Conservation (phyloP, 2,113 vertebrate genomes). For the Myotis davidii region DNA sequence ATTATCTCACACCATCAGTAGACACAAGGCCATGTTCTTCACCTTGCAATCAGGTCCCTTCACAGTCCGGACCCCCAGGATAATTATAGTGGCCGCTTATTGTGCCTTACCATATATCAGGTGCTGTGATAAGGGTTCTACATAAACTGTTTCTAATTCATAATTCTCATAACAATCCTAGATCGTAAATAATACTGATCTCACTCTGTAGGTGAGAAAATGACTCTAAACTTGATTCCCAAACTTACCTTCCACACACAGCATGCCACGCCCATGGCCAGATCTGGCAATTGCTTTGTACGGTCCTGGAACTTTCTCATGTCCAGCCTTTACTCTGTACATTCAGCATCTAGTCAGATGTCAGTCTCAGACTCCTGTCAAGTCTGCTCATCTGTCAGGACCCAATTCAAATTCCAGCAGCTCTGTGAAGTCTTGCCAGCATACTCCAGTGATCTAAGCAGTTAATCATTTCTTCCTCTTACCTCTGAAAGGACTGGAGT, state of each 20-base stretch:
- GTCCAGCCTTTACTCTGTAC: not conserved
- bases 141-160: not conserved
- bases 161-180: not conserved
- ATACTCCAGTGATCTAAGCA: not conserved
- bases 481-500: not conserved
- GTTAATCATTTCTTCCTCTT: not conserved
- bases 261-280: not conserved
- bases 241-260: not conserved
- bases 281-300: not conserved
- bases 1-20: not conserved
- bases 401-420: not conserved
- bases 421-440: not conserved
- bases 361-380: not conserved
- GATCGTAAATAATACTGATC: not conserved
- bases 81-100: not conserved
- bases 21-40: not conserved
- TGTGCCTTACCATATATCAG: not conserved
- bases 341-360: not conserved
- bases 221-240: not conserved
- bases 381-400: not conserved
- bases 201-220: not conserved
- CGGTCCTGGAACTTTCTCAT: not conserved
- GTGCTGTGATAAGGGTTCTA: not conserved
- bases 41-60: not conserved
- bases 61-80: not conserved